These are phyloP conservation scores for Lepidochitona cinerea DNA, from an alignment of 2,888 invertebrate genomes.

Conservation along the genomic window DNA sequence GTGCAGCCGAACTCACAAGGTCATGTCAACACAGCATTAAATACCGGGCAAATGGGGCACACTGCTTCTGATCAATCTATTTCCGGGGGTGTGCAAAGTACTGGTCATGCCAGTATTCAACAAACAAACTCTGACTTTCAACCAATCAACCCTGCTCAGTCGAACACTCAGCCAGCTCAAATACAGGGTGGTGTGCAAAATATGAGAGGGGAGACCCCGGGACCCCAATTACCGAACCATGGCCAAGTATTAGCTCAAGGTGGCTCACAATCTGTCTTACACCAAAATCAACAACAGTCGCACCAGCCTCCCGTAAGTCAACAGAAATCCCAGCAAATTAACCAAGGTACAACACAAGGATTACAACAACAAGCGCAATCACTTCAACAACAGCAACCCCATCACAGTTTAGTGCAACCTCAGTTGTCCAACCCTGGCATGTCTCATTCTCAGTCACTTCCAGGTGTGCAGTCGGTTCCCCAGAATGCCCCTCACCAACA, in stretches of 20 bases:
- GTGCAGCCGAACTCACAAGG: slow-evolving; percentile 20
- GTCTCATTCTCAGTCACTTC: neutral
- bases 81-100: neutral
- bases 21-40: neutral
- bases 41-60: neutral
- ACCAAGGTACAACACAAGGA: neutral
- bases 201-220: neutral
- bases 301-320: neutral
- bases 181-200: neutral
- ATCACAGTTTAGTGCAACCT: neutral
- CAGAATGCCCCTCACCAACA: neutral
- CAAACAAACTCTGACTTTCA: neutral
- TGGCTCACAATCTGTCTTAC: neutral
- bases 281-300: neutral
- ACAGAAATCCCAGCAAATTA: neutral
- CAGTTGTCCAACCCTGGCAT: neutral
- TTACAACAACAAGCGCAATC: neutral
- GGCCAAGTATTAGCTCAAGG: neutral
- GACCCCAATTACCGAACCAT: neutral
- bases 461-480: neutral
- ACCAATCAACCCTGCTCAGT: slow-evolving; percentile 8
- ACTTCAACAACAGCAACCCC: neutral
- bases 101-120: neutral
- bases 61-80: neutral
- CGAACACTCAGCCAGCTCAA: slow-evolving; percentile 1